These are phyloP conservation scores for Corynorhinus townsendii DNA, from an alignment of 2,113 vertebrate genomes.

Conservation along the genomic window DNA sequence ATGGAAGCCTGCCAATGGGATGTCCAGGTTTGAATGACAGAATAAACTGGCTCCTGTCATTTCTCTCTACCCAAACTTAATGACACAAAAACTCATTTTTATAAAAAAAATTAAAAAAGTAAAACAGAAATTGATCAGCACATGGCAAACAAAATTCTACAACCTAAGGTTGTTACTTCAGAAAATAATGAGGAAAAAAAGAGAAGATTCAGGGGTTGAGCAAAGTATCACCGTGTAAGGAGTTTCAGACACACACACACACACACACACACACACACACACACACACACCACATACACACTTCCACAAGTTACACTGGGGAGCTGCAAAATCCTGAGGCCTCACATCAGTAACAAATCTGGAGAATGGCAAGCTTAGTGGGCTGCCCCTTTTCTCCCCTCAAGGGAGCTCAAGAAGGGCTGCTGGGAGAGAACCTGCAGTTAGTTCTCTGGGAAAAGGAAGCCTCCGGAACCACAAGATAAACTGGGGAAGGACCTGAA, in stretches of 20 bases:
- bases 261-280: not conserved
- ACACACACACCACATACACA: not conserved
- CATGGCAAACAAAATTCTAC: not conserved
- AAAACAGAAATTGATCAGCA: not conserved
- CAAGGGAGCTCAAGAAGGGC: not conserved
- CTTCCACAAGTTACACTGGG: not conserved
- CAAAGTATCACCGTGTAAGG: not conserved
- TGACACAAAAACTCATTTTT: not conserved
- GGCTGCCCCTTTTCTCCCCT: not conserved
- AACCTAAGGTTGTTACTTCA: not conserved
- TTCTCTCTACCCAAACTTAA: not conserved
- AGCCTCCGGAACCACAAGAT: not conserved
- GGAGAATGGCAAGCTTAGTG: not conserved
- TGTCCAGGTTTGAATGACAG: not conserved
- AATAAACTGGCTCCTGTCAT: not conserved
- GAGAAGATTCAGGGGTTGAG: not conserved
- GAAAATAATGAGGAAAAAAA: constrained; percentile 4
- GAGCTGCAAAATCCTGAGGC: not conserved
- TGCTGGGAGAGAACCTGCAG: not conserved
- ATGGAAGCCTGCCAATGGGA: not conserved
- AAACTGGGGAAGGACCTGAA: not conserved
- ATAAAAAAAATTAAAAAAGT: not conserved
- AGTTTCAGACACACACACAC: not conserved
- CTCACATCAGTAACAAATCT: not conserved
- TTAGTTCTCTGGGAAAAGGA: not conserved